Evolutionary conservation across 1,140 invertebrate genomes (phyloP).

Genomic region (Zelostemma sp.): DNA sequence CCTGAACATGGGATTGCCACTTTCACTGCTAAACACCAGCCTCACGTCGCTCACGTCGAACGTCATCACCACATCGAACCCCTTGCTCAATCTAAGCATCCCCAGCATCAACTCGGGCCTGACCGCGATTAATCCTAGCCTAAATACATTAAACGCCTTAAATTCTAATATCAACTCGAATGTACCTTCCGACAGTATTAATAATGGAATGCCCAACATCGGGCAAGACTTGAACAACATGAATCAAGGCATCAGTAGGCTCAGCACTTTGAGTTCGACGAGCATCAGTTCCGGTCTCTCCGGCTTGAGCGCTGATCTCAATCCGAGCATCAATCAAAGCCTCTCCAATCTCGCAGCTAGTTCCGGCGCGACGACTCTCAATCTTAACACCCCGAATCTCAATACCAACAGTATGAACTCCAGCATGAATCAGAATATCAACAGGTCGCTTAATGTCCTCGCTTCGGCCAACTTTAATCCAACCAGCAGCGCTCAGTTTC

Average conservation of each 20-base stretch:
- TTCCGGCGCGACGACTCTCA: constrained; percentile 30
- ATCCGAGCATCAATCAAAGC: constrained; percentile 61
- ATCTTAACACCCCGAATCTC: constrained; percentile 37
- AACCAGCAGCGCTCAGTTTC: constrained; percentile 58
- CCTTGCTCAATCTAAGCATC: constrained; percentile 67
- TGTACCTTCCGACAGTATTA: constrained; percentile 66
- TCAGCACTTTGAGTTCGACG: constrained; percentile 62
- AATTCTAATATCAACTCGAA: constrained; percentile 64
- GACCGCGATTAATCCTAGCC: constrained; percentile 65
- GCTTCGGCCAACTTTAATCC: constrained; percentile 60
- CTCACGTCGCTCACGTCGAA: constrained; percentile 68
- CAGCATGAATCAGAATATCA: constrained; percentile 57
- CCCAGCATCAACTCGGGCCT: constrained; percentile 65
- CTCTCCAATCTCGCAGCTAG: constrained; percentile 50
- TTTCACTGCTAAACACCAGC: constrained; percentile 67
- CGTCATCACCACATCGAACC: constrained; percentile 69
- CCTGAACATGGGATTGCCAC: constrained; percentile 70
- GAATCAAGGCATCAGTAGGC: constrained; percentile 59
- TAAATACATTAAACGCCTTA: constrained; percentile 66
- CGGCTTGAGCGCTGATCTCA: constrained; percentile 55
- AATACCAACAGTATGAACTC: constrained; percentile 54
- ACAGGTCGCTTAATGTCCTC: constrained; percentile 58
- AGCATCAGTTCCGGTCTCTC: constrained; percentile 62
- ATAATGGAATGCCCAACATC: constrained; percentile 60
- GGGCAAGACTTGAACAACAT: constrained; percentile 65